These are phyloP conservation scores for Zelleria hepariella DNA, from an alignment of 2,888 invertebrate genomes.

Conservation along the genomic window DNA sequence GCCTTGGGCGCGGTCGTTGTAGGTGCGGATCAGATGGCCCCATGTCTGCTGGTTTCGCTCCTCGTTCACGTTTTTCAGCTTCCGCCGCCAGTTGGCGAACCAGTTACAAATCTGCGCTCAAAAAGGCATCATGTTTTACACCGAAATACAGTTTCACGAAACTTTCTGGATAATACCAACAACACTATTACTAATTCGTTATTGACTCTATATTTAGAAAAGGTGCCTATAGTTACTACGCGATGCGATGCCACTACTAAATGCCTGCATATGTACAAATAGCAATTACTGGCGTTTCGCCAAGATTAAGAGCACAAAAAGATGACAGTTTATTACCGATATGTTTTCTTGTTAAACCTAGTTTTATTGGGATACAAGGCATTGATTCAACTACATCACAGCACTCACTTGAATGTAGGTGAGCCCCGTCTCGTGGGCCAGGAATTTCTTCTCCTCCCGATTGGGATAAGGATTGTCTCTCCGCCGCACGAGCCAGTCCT, in stretches of 20 bases:
- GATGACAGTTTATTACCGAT: not conserved
- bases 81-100: conserved; percentile 88
- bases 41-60: conserved; percentile 79
- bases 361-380: not conserved
- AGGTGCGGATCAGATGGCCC: conserved; percentile 80
- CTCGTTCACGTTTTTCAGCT: conserved; percentile 81
- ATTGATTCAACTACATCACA: not conserved
- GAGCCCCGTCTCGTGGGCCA: conserved; percentile 81
- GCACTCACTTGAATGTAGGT: conserved; percentile 78
- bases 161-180: not conserved
- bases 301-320: conserved; percentile 24
- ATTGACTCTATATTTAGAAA: not conserved
- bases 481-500: conserved; percentile 82
- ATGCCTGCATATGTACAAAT: conserved; percentile 69
- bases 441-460: conserved; percentile 80
- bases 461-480: conserved; percentile 86
- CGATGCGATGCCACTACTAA: conserved; percentile 12
- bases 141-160: too few relatives aligned
- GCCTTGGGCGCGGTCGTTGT: conserved; percentile 81
- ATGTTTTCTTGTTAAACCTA: not conserved
- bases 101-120: conserved; percentile 78
- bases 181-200: not conserved
- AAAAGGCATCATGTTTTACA: not conserved
- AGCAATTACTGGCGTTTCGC: conserved; percentile 57
- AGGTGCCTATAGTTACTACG: not conserved